Percentiles rank a stretch among this genome's conserved stretches.
Conservation (phyloP, 1,140 invertebrate genomes). For the Drosophila murphyi region DNA sequence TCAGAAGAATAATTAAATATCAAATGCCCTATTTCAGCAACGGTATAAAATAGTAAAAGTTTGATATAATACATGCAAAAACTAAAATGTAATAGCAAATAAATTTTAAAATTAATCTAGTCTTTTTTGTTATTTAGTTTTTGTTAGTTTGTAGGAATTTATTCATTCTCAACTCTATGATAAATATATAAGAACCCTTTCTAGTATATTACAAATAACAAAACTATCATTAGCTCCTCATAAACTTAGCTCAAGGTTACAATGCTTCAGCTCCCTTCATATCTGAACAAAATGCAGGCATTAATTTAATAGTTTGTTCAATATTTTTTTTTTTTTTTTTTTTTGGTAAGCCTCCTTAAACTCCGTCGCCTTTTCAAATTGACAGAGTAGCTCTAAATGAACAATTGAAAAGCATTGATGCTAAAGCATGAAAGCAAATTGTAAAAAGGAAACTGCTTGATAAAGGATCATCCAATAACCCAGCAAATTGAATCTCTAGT, state of each 20-base stretch:
- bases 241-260: background rate
- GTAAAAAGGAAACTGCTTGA: slow-evolving; percentile 49
- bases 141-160: too few relatives aligned
- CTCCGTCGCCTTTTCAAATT: background rate
- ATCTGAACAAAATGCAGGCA: background rate
- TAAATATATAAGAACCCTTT: too few relatives aligned
- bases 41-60: too few relatives aligned
- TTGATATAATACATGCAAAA: too few relatives aligned
- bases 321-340: too few relatives aligned
- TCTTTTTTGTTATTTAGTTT: too few relatives aligned
- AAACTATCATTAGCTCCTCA: background rate
- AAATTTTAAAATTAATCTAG: too few relatives aligned
- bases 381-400: background rate
- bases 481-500: slow-evolving; percentile 31
- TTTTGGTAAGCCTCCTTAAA: background rate
- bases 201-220: background rate
- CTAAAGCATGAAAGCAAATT: slow-evolving; percentile 42
- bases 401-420: slow-evolving; percentile 69
- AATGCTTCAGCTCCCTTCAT: background rate
- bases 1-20: background rate
- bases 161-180: too few relatives aligned
- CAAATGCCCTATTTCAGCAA: background rate
- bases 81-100: too few relatives aligned
- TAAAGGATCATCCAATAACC: slow-evolving; percentile 26
- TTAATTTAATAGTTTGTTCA: slow-evolving; percentile 6